Conservation (phyloP, 2,888 invertebrate species). For the Eledona agricola region DNA sequence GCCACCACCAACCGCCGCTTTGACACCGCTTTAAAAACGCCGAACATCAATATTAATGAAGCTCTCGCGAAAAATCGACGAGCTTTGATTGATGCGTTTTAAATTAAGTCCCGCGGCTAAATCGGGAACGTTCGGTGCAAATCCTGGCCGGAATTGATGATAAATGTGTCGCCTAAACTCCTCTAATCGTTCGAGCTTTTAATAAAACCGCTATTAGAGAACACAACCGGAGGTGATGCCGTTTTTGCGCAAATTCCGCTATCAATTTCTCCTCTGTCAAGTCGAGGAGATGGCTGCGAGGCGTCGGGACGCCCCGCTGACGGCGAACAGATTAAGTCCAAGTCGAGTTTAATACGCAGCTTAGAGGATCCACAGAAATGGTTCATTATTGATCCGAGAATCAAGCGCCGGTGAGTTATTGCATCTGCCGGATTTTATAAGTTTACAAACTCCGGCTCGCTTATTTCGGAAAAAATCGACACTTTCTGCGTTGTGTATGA, state of each 20-base stretch:
- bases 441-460: too few relatives aligned
- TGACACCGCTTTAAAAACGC: too few relatives aligned
- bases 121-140: slow-evolving; percentile 5
- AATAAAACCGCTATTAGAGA: slow-evolving; percentile 28
- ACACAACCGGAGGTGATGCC: slow-evolving; percentile 21
- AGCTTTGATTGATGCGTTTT: slow-evolving; percentile 33
- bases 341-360: slow-evolving; percentile 41
- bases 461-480: too few relatives aligned
- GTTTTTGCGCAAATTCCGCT: slow-evolving; percentile 28
- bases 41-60: slow-evolving; percentile 20
- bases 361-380: slow-evolving; percentile 37
- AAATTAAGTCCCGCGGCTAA: slow-evolving; percentile 26
- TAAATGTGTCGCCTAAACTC: slow-evolving; percentile 11
- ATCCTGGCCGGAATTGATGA: slow-evolving; percentile 16
- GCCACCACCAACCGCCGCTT: slow-evolving; percentile 19
- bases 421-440: too few relatives aligned
- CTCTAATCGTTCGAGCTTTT: slow-evolving; percentile 22
- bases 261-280: slow-evolving; percentile 33
- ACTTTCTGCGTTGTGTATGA: too few relatives aligned
- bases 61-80: slow-evolving; percentile 4
- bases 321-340: slow-evolving; percentile 41
- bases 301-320: slow-evolving; percentile 37
- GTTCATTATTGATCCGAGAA: slow-evolving; percentile 25
- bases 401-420: slow-evolving; percentile 22
- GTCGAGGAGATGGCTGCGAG: slow-evolving; percentile 18